phyloP scores from a whole-genome alignment of 2,797 vertebrate species.

The Poecilia wingei region DNA sequence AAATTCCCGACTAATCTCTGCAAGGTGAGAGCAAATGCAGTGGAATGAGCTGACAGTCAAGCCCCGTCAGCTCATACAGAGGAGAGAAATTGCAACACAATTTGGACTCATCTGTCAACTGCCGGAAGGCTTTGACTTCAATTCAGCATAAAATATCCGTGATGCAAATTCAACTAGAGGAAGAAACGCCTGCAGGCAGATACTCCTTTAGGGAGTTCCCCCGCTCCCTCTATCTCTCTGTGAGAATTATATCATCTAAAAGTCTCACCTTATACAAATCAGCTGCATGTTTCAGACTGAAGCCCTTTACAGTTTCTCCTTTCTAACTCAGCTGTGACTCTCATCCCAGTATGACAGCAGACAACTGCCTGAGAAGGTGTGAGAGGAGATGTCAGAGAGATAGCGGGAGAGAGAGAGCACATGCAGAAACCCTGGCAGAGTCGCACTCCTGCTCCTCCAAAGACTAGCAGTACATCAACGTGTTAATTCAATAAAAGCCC shows the following conservation, averaged over 20 bases:
- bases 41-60: not conserved
- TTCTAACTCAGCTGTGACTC: slow-evolving; percentile 55
- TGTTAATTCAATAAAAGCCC: slow-evolving; percentile 54
- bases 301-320: slow-evolving; percentile 42
- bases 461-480: slow-evolving; percentile 33
- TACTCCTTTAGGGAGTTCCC: slow-evolving; percentile 6
- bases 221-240: not conserved
- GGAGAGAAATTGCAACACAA: not conserved
- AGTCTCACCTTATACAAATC: slow-evolving; percentile 16
- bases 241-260: not conserved
- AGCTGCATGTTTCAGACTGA: slow-evolving; percentile 26
- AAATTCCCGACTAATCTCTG: not conserved
- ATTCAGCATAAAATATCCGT: not conserved
- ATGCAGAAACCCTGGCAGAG: slow-evolving; percentile 34
- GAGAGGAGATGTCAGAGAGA: slow-evolving; percentile 35
- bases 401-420: slow-evolving; percentile 7
- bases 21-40: not conserved
- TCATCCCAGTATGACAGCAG: slow-evolving; percentile 38
- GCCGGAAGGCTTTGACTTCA: not conserved
- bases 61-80: not conserved
- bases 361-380: slow-evolving; percentile 33
- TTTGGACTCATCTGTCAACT: not conserved
- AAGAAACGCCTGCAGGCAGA: not conserved
- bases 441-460: slow-evolving; percentile 24
- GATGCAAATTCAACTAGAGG: not conserved